phyloP scores from a whole-genome alignment of 1,140 invertebrate genomes.

The Drosophila persimilis region DNA sequence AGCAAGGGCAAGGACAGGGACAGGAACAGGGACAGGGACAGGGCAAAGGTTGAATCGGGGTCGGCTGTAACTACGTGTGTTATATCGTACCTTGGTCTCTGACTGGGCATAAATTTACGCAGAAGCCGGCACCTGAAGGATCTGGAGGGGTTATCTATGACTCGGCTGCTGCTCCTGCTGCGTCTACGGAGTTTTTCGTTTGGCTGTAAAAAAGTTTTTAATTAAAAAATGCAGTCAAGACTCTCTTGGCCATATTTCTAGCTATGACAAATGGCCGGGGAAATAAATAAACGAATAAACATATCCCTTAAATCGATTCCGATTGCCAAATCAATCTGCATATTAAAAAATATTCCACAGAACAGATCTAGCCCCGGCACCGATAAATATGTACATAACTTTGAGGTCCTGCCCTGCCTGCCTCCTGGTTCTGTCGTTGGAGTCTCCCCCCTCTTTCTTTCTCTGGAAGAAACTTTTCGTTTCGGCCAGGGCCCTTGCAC shows the following conservation, averaged over 20 bases:
- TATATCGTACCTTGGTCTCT: constrained; percentile 22
- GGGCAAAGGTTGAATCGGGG: constrained; percentile 11
- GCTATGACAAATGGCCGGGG: constrained; percentile 4
- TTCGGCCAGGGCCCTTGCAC: constrained; percentile 1
- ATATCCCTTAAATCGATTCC: constrained; percentile 33
- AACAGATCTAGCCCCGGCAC: constrained; percentile 2
- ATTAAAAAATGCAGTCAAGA: constrained; percentile 63
- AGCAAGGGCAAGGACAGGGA: neutral
- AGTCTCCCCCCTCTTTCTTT: neutral
- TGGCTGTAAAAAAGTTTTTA: constrained; percentile 55
- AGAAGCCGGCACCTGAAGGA: constrained; percentile 5
- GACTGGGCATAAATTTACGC: constrained; percentile 51
- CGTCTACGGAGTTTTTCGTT: constrained; percentile 29
- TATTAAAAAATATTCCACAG: constrained; percentile 50
- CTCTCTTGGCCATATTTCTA: neutral
- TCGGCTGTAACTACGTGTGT: constrained; percentile 25
- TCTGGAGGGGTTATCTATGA: constrained; percentile 39
- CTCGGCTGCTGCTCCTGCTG: constrained; percentile 24
- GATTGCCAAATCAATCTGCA: constrained; percentile 69
- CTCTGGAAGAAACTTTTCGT: constrained; percentile 47
- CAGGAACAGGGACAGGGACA: too few species aligned
- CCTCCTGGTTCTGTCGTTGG: constrained; percentile 37
- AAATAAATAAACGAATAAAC: constrained; percentile 19
- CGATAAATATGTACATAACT: constrained; percentile 69
- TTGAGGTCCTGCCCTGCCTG: constrained; percentile 10